phyloP scores from a whole-genome alignment of 2,113 vertebrate genomes.

The Aptenodytes patagonicus region DNA sequence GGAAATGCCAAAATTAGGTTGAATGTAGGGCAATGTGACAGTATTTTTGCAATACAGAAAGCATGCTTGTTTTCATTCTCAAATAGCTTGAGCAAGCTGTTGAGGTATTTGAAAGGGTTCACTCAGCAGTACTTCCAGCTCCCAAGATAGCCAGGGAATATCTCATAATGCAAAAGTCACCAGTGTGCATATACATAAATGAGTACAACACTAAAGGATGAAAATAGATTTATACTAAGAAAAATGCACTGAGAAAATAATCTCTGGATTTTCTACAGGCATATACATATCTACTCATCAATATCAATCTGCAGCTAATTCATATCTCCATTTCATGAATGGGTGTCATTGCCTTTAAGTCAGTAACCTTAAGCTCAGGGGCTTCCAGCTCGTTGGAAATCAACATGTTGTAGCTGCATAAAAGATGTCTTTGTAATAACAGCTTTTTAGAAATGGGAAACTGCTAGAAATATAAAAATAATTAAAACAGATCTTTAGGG shows the following conservation, averaged over 20 bases:
- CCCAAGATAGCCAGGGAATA: background rate
- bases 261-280: background rate
- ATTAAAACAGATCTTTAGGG: background rate
- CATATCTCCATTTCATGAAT: background rate
- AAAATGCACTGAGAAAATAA: background rate
- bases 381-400: background rate
- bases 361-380: background rate
- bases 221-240: conserved; percentile 14
- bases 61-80: background rate
- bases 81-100: background rate
- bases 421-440: background rate
- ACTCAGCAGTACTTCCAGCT: background rate
- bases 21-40: background rate
- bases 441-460: background rate
- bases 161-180: conserved; percentile 2
- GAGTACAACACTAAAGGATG: background rate
- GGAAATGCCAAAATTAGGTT: conserved; percentile 5
- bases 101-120: conserved; percentile 40
- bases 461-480: background rate
- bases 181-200: background rate
- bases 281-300: background rate
- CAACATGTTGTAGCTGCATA: background rate
- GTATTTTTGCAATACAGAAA: conserved; percentile 1
- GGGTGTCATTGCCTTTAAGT: background rate
- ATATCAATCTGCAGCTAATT: background rate